Evolutionary conservation across 2,797 vertebrate species (phyloP).

Genomic region (Moxostoma hubbsi): DNA sequence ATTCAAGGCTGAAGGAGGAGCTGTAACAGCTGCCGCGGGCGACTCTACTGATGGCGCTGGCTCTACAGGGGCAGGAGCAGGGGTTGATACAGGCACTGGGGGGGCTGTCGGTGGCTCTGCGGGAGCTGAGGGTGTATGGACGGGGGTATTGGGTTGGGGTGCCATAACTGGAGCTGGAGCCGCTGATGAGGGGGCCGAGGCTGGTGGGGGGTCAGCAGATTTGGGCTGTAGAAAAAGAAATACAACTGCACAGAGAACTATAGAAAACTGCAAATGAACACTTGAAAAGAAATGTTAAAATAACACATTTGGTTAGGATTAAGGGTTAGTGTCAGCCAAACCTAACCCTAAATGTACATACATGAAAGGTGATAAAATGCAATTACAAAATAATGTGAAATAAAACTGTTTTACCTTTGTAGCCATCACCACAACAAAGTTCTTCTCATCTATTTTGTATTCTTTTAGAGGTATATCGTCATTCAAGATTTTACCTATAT

Average conservation of each 20-base stretch:
- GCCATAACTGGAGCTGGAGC: conserved; percentile 28
- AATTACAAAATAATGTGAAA: neutral
- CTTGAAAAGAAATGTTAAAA: neutral
- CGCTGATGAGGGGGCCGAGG: conserved; percentile 60
- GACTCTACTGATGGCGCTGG: conserved; percentile 28
- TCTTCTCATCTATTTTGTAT: conserved; percentile 83
- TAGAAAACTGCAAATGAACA: neutral
- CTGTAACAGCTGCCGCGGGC: neutral
- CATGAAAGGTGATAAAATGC: neutral
- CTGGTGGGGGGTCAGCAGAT: conserved; percentile 63
- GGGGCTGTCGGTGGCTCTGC: conserved; percentile 22
- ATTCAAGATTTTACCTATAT: conserved; percentile 80
- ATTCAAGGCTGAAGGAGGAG: conserved; percentile 34
- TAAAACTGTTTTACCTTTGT: conserved; percentile 74
- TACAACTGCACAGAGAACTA: conserved; percentile 38
- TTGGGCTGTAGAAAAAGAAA: conserved; percentile 69
- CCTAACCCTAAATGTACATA: too few species aligned
- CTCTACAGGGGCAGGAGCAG: conserved; percentile 32
- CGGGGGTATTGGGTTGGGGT: conserved; percentile 19
- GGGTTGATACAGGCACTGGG: conserved; percentile 25
- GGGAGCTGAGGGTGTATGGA: conserved; percentile 36
- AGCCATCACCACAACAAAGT: conserved; percentile 84
- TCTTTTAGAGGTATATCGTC: conserved; percentile 78
- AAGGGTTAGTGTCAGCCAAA: too few species aligned
- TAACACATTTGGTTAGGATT: too few species aligned